phyloP scores from a whole-genome alignment of 2,888 invertebrate species.

The Plusia festucae region DNA sequence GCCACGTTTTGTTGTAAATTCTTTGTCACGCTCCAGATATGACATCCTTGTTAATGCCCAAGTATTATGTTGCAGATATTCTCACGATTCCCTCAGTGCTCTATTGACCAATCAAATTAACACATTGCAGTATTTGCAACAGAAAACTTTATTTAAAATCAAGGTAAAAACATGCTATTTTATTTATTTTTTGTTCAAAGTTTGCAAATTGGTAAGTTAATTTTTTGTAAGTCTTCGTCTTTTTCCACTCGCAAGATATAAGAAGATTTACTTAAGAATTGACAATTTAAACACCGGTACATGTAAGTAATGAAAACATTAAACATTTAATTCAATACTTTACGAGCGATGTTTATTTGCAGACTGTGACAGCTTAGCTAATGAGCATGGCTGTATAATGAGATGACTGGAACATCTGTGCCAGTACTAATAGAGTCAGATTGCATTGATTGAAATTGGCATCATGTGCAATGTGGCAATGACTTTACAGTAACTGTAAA shows the following conservation, averaged over 20 bases:
- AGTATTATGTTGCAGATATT: not conserved
- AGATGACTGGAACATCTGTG: not conserved
- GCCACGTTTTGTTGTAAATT: conserved; percentile 8
- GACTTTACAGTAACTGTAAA: no score
- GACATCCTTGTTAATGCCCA: conserved; percentile 11
- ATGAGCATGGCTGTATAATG: not conserved
- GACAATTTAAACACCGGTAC: not conserved
- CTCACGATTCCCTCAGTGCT: conserved; percentile 1
- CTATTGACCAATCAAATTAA: not conserved
- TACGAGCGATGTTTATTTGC: not conserved
- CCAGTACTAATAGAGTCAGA: not conserved
- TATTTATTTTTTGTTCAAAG: not conserved
- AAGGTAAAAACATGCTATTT: not conserved
- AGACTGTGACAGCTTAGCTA: not conserved
- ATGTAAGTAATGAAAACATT: not conserved
- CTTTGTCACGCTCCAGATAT: conserved; percentile 19
- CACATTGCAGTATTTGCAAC: conserved; percentile 5
- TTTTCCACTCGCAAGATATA: not conserved
- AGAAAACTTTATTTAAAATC: not conserved
- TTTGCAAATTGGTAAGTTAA: no score
- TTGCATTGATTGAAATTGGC: not conserved
- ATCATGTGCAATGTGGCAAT: no score
- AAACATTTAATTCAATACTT: not conserved
- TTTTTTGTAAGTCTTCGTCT: no score
- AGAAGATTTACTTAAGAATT: not conserved